These are phyloP conservation scores for Drosophila sproati DNA, from an alignment of 1,140 invertebrate species.

Conservation along the genomic window DNA sequence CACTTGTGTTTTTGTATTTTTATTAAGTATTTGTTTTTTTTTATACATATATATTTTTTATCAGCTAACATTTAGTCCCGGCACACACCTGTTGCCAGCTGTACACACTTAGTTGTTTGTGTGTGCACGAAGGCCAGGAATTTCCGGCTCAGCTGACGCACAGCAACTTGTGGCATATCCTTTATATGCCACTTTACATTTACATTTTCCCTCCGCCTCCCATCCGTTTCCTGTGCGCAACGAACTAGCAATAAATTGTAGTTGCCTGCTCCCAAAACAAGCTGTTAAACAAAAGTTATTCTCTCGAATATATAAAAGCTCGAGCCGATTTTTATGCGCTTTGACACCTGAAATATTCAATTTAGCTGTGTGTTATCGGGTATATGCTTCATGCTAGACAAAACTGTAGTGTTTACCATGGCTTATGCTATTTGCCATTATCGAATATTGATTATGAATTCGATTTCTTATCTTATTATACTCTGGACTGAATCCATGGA, in stretches of 20 bases:
- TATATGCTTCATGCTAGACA: too few relatives aligned
- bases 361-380: too few relatives aligned
- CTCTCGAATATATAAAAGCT: not conserved
- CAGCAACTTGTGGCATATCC: conserved; percentile 32
- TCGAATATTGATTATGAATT: too few relatives aligned
- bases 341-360: too few relatives aligned
- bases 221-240: conserved; percentile 25
- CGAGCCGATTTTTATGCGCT: not conserved
- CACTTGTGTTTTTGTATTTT: conserved; percentile 12
- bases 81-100: conserved; percentile 48
- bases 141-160: conserved; percentile 48
- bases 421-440: too few relatives aligned
- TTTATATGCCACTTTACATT: conserved; percentile 35
- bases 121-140: conserved; percentile 35
- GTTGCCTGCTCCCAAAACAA: not conserved
- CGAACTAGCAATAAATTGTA: conserved; percentile 3
- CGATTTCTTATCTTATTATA: too few relatives aligned
- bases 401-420: too few relatives aligned
- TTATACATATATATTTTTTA: conserved; percentile 19
- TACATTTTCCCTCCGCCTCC: conserved; percentile 6
- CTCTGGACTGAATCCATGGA: too few relatives aligned
- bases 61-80: conserved; percentile 26
- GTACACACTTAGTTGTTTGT: not conserved
- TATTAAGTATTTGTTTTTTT: conserved; percentile 14
- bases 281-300: not conserved